Conservation (phyloP, 1,140 invertebrate species). For the Camponotus floridanus region DNA sequence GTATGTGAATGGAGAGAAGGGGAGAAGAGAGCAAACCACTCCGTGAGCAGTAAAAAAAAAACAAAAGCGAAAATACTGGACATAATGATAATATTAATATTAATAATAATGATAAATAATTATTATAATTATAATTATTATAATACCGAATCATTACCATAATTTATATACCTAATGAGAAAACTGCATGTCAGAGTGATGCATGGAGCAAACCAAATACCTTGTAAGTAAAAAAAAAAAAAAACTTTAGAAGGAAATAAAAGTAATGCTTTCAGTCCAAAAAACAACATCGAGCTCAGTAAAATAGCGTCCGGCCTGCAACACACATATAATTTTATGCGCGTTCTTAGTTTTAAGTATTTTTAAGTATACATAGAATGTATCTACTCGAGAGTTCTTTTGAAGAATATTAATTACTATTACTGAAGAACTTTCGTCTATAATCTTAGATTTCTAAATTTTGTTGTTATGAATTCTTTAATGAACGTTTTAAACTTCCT, state of each 20-base stretch:
- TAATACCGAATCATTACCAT: slow-evolving; percentile 86
- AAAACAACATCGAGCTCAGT: slow-evolving; percentile 54
- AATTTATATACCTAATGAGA: slow-evolving; percentile 85
- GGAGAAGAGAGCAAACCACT: slow-evolving; percentile 64
- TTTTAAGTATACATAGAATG: slow-evolving; percentile 4
- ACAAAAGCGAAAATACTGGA: slow-evolving; percentile 64
- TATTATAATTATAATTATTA: slow-evolving; percentile 79
- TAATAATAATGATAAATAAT: slow-evolving; percentile 80
- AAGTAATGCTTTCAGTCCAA: slow-evolving; percentile 75
- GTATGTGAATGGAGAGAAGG: slow-evolving; percentile 52
- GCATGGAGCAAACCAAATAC: slow-evolving; percentile 83
- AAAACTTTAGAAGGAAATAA: slow-evolving; percentile 76
- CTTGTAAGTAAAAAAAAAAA: slow-evolving; percentile 81
- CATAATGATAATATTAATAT: slow-evolving; percentile 82
- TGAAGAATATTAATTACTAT: slow-evolving; percentile 28
- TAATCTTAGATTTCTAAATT: slow-evolving; percentile 23
- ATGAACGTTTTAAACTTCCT: slow-evolving; percentile 4
- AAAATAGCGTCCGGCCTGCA: slow-evolving; percentile 41
- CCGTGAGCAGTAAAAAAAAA: slow-evolving; percentile 66
- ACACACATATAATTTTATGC: slow-evolving; percentile 6
- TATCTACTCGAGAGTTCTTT: slow-evolving; percentile 19
- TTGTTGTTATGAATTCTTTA: slow-evolving; percentile 30
- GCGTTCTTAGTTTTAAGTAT: neutral
- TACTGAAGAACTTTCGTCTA: neutral
- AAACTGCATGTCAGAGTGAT: slow-evolving; percentile 80